Conservation (phyloP, 1,140 invertebrate genomes). For the Macrobrachium rosenbergii region DNA sequence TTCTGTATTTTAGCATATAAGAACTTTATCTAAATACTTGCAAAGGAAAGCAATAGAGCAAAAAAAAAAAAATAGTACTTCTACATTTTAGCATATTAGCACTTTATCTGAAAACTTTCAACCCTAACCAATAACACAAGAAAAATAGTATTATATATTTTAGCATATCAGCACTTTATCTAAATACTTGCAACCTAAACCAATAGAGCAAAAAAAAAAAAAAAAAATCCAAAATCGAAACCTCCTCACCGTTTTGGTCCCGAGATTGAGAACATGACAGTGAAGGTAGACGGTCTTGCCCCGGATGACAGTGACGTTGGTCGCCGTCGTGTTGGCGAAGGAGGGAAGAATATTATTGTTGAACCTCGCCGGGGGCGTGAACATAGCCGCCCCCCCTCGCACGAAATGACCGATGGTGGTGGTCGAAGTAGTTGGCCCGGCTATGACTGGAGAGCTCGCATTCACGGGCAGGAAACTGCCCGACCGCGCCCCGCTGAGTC, state of each 20-base stretch:
- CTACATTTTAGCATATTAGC: no score
- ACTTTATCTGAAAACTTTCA: no score
- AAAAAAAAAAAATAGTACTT: neutral
- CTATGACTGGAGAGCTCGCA: neutral
- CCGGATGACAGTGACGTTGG: slow-evolving; percentile 60
- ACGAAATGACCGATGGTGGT: neutral
- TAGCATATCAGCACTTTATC: no score
- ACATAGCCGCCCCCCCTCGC: slow-evolving; percentile 4
- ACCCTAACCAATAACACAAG: neutral
- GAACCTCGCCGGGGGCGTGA: slow-evolving; percentile 58
- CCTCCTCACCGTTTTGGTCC: slow-evolving; percentile 51
- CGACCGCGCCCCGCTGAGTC: neutral
- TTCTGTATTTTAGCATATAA: neutral
- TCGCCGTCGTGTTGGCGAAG: slow-evolving; percentile 55
- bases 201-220: no score
- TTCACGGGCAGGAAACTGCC: neutral
- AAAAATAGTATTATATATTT: no score
- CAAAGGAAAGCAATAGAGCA: neutral
- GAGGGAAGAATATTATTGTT: slow-evolving; percentile 44
- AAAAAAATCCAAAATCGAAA: no score
- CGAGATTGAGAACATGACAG: slow-evolving; percentile 59
- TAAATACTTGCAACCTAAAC: no score
- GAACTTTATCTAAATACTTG: neutral
- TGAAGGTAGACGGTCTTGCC: slow-evolving; percentile 57
- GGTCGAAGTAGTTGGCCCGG: neutral